Base-by-base conservation (phyloP, 1,140 invertebrate genomes). In the Ylistrum balloti region DNA sequence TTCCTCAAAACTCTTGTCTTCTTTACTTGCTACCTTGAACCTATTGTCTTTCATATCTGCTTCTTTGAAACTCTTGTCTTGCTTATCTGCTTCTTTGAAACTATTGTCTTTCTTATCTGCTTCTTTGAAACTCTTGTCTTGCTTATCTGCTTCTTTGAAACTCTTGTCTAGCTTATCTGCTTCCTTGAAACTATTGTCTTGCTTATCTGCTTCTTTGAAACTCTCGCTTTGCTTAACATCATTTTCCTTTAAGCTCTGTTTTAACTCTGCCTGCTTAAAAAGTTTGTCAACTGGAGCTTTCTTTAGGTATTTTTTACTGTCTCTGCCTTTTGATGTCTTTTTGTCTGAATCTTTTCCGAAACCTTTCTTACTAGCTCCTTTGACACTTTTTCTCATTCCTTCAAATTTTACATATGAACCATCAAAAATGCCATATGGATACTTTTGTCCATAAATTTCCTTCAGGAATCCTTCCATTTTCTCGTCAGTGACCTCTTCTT, bases 81-180 rank as follows among this genome's bases (percentile, higher is more conserved):
- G 15, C 22, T 38, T 74, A 91, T 92, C 33, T 85, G 45, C 33
- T 91, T 90, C 20, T 88, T 89, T 28, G 88, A 86, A 35, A 33
- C 87, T 28, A 90, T 88, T 41, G 92, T 93, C 88, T 93, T 93
- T 5, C 91, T 91, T 17, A 90, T 88, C 33, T 56, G 86, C 33
- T 85, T 48, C n/a, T 85, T 33, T 89, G 74, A 92, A 87, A 33
- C 86, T 34, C 22, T 90, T 88, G 74, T 45, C 56, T 33, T 38
- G 32, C 32, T 33, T 22, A 15, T 86, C 56, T 11, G 15, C 86
- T 32, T 90, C 86, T 86, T 34, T 86, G 33, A 86, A 34, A 86
- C 85, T 86, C 28, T 86, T 7, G 7, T 56, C 45, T 41, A 28
- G 3, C 28, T 33, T 33, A 17, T 17, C 33, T 9, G 32, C 85